A percentile compares a stretch with the other conserved stretches of the same genome.
These are phyloP conservation scores for Ischnus inquisitorius DNA, from an alignment of 2,888 invertebrate genomes.

Conservation along the genomic window DNA sequence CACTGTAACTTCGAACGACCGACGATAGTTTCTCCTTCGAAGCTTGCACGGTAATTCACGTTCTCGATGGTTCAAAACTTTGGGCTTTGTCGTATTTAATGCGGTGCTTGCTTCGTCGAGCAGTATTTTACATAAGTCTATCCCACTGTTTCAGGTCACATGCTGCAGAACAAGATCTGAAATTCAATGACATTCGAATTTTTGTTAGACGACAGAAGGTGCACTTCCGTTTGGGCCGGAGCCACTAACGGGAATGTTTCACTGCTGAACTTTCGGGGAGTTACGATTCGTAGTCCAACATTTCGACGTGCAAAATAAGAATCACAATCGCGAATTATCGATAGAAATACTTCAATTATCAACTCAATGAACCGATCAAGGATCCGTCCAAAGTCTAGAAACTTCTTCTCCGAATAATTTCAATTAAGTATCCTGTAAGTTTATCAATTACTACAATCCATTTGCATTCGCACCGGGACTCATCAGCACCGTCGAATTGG, in stretches of 20 bases:
- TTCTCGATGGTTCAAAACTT: conserved; percentile 12
- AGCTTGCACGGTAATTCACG: not conserved
- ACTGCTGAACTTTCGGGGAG: conserved; percentile 57
- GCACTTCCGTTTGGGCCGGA: not conserved
- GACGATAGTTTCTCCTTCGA: not conserved
- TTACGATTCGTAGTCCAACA: not conserved
- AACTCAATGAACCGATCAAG: not conserved
- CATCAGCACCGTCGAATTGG: not conserved
- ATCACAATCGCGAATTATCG: not conserved
- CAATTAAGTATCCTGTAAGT: not conserved
- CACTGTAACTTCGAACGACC: not conserved
- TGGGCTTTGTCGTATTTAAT: not conserved
- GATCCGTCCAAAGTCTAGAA: too few relatives aligned
- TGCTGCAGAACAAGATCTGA: conserved; percentile 36
- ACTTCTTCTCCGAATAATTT: not conserved
- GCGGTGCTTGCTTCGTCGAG: not conserved
- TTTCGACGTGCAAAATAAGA: not conserved
- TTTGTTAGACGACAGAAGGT: not conserved
- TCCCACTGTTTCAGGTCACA: conserved; percentile 28
- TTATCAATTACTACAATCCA: not conserved
- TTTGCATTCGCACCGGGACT: not conserved
- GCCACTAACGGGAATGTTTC: conserved; percentile 41
- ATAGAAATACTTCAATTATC: not conserved
- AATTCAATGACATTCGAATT: conserved; percentile 46
- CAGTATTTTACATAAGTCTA: conserved; percentile 20